Evolutionary conservation across 2,888 invertebrate species (phyloP).

Genomic region (Ectropis crepuscularia): DNA sequence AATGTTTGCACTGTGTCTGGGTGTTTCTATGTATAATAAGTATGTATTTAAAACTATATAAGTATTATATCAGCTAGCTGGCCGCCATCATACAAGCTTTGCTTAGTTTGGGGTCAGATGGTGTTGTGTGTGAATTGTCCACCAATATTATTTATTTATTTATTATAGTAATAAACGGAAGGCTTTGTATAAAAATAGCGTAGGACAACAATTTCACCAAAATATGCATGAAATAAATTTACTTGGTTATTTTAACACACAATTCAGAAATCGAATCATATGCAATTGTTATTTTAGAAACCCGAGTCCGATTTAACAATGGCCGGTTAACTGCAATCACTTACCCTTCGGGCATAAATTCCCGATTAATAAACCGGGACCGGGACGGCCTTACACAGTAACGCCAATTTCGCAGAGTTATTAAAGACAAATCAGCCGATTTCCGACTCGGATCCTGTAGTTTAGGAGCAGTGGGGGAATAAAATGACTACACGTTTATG

Average conservation of each 20-base stretch:
- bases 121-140: too few relatives aligned
- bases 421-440: slow-evolving; percentile 36
- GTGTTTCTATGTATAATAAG: too few relatives aligned
- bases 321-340: slow-evolving; percentile 23
- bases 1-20: too few relatives aligned
- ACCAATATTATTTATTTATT: too few relatives aligned
- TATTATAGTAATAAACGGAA: too few relatives aligned
- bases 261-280: neutral
- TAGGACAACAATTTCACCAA: too few relatives aligned
- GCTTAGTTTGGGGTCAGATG: too few relatives aligned
- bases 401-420: slow-evolving; percentile 35
- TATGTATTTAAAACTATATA: too few relatives aligned
- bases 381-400: slow-evolving; percentile 27
- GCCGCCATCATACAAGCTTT: too few relatives aligned
- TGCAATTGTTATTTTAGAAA: slow-evolving; percentile 1
- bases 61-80: too few relatives aligned
- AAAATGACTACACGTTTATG: neutral
- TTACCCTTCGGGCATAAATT: slow-evolving; percentile 23
- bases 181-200: too few relatives aligned
- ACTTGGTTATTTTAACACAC: neutral
- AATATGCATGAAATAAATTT: too few relatives aligned
- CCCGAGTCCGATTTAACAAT: slow-evolving; percentile 2
- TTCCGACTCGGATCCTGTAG: slow-evolving; percentile 29
- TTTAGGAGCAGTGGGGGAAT: neutral
- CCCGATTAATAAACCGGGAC: slow-evolving; percentile 28